Evolutionary conservation across 2,888 invertebrate genomes (phyloP).

Genomic region (Tenodera sinensis): DNA sequence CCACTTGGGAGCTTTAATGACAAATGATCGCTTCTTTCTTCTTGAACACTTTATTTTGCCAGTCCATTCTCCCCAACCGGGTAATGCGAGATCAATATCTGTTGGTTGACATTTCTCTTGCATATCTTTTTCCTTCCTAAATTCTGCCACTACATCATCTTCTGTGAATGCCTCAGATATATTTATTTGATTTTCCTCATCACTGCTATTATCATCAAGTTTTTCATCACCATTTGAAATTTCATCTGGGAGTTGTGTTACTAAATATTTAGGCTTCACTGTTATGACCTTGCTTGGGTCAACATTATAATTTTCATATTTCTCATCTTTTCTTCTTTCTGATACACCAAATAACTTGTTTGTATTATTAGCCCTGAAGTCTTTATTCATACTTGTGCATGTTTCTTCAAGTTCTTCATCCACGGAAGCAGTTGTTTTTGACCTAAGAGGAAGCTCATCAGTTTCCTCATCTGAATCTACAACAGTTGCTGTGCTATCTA

Average conservation of each 20-base stretch:
- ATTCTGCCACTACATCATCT: slow-evolving; percentile 87
- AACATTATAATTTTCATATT: slow-evolving; percentile 43
- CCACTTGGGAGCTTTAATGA: slow-evolving; percentile 66
- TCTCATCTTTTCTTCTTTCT: slow-evolving; percentile 31
- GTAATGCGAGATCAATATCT: slow-evolving; percentile 71
- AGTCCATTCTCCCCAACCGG: slow-evolving; percentile 96
- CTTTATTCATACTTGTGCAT: not conserved
- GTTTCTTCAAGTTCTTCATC: slow-evolving; percentile 29
- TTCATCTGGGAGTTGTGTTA: slow-evolving; percentile 55
- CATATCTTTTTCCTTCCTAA: slow-evolving; percentile 53
- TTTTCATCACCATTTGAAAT: slow-evolving; percentile 50
- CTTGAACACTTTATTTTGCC: slow-evolving; percentile 57
- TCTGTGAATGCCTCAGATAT: slow-evolving; percentile 92
- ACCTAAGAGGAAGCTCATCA: not conserved
- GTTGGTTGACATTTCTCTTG: slow-evolving; percentile 66
- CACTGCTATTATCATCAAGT: slow-evolving; percentile 53
- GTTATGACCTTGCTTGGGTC: slow-evolving; percentile 67
- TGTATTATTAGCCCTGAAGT: not conserved
- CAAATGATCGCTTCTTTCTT: slow-evolving; percentile 52
- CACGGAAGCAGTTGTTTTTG: not conserved
- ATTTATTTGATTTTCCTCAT: slow-evolving; percentile 57
- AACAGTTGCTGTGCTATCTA: not conserved
- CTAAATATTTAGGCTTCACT: slow-evolving; percentile 60
- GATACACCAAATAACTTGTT: not conserved
- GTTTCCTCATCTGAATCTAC: slow-evolving; percentile 3